phyloP scores from a whole-genome alignment of 2,113 vertebrate genomes.

The Genyomyrus donnyi region DNA sequence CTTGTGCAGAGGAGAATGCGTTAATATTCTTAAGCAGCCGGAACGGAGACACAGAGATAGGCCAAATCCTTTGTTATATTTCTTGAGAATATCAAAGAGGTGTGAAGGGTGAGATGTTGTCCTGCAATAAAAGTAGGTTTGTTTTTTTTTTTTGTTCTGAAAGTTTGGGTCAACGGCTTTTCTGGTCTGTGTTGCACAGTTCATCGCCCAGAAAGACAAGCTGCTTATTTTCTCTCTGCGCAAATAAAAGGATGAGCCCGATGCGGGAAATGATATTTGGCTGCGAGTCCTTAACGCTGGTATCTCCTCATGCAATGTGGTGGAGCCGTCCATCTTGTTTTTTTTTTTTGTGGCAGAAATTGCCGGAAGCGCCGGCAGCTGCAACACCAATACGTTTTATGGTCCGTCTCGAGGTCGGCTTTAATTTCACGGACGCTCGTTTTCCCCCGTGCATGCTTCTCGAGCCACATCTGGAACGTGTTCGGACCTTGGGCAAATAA shows the following conservation, averaged over 20 bases:
- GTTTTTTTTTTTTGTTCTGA: background rate
- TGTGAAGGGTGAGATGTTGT: slow-evolving; percentile 6
- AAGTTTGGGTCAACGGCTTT: background rate
- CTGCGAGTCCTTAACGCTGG: background rate
- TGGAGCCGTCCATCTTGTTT: slow-evolving; percentile 3
- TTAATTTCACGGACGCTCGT: slow-evolving; percentile 56
- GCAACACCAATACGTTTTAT: slow-evolving; percentile 12
- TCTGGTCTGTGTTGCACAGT: background rate
- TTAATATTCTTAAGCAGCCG: slow-evolving; percentile 12
- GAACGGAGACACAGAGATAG: background rate
- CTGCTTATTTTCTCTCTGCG: background rate
- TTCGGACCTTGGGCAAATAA: slow-evolving; percentile 34
- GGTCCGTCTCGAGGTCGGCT: slow-evolving; percentile 40
- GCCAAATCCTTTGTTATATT: slow-evolving; percentile 12
- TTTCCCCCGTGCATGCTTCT: slow-evolving; percentile 38
- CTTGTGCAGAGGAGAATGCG: slow-evolving; percentile 9
- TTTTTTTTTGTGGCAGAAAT: slow-evolving; percentile 30
- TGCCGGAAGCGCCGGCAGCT: slow-evolving; percentile 29
- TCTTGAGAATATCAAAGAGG: slow-evolving; percentile 9
- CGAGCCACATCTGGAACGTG: slow-evolving; percentile 40
- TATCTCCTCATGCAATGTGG: background rate
- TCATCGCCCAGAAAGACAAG: background rate
- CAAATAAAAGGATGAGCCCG: background rate
- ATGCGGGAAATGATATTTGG: background rate
- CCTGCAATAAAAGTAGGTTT: slow-evolving; percentile 2